Percentiles rank a stretch among this genome's conserved stretches.
Conservation (phyloP, 1,140 invertebrate genomes). For the Leucophenga varia region DNA sequence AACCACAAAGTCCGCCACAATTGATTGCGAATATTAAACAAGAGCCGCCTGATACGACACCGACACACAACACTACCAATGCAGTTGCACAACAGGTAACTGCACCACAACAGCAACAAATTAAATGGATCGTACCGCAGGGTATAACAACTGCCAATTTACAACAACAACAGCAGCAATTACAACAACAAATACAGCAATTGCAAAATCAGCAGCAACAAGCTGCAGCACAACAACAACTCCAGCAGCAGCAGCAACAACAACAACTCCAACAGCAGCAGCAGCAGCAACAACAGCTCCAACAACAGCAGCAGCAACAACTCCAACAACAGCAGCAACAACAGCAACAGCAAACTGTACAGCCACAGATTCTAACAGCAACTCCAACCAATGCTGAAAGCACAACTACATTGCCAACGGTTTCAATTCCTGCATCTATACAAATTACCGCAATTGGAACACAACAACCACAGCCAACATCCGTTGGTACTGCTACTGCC, state of each 20-base stretch:
- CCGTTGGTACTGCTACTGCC: neutral
- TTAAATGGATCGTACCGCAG: slow-evolving; percentile 15
- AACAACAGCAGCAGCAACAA: slow-evolving; percentile 15
- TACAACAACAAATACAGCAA: slow-evolving; percentile 36
- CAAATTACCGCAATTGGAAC: slow-evolving; percentile 49
- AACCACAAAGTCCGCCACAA: slow-evolving; percentile 44
- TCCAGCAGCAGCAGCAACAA: slow-evolving; percentile 25
- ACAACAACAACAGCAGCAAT: slow-evolving; percentile 29
- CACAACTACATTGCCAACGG: slow-evolving; percentile 24
- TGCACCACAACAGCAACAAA: slow-evolving; percentile 22
- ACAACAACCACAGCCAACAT: slow-evolving; percentile 38
- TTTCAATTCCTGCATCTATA: slow-evolving; percentile 43
- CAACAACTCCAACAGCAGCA: slow-evolving; percentile 39
- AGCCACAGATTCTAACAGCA: slow-evolving; percentile 35
- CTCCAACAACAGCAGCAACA: slow-evolving; percentile 48
- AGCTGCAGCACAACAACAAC: slow-evolving; percentile 29
- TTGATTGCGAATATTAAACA: slow-evolving; percentile 50
- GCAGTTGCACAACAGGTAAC: slow-evolving; percentile 1
- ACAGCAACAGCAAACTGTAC: slow-evolving; percentile 29
- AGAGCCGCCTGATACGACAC: slow-evolving; percentile 40
- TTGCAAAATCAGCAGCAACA: slow-evolving; percentile 44
- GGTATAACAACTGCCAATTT: slow-evolving; percentile 12
- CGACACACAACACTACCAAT: neutral
- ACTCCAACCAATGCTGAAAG: slow-evolving; percentile 46
- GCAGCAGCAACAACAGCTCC: slow-evolving; percentile 23